phyloP scores from a whole-genome alignment of 2,113 vertebrate species.

The Passer domesticus region DNA sequence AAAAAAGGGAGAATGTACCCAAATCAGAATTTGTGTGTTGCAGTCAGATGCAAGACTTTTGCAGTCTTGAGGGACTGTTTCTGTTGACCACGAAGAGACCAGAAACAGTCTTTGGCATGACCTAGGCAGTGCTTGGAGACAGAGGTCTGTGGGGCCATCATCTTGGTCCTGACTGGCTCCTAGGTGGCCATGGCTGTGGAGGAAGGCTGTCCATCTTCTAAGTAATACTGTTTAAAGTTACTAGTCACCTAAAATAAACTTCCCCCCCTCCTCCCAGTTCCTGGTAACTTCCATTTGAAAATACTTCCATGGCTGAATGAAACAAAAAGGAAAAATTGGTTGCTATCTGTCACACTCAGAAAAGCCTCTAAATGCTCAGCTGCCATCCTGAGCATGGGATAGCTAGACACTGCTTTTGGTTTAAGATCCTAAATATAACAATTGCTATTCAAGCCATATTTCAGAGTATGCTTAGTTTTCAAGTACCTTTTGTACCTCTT shows the following conservation, averaged over 20 bases:
- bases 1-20: neutral
- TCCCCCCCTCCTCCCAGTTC: fast-evolving
- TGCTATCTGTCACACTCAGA: neutral
- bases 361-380: neutral
- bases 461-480: neutral
- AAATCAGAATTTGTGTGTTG: neutral
- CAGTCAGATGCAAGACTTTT: neutral
- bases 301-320: neutral
- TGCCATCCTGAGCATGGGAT: neutral
- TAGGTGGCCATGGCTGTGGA: neutral
- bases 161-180: fast-evolving
- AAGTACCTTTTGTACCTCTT: neutral
- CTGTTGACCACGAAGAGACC: fast-evolving
- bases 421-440: neutral
- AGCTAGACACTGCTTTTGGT: neutral
- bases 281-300: neutral
- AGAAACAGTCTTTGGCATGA: neutral
- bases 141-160: no score
- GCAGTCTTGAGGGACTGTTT: neutral
- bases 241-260: neutral
- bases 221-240: neutral
- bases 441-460: neutral
- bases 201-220: neutral
- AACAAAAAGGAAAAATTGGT: neutral
- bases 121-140: neutral